Evolutionary conservation across 2,113 vertebrate genomes (phyloP).

Genomic region (Ariopsis seemanni): DNA sequence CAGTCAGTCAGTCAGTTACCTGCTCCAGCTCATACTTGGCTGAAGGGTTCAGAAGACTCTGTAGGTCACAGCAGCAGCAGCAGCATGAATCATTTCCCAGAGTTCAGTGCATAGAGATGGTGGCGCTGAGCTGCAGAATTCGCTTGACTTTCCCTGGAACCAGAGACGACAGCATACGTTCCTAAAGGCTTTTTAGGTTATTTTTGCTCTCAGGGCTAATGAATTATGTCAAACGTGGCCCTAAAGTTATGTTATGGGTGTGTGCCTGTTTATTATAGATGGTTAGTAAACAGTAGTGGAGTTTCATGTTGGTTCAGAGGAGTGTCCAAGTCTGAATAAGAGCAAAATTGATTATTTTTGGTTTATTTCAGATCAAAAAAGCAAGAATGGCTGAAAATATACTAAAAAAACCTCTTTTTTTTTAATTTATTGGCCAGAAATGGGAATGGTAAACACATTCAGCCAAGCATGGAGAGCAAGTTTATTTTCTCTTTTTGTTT

Average conservation of each 20-base stretch:
- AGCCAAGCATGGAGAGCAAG: not conserved
- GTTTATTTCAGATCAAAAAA: not conserved
- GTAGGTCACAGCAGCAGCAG: not conserved
- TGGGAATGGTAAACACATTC: not conserved
- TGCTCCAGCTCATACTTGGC: not conserved
- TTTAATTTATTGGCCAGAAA: not conserved
- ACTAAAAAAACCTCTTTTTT: not conserved
- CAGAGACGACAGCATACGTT: conserved; percentile 22
- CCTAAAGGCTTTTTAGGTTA: conserved; percentile 4
- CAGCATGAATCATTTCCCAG: conserved; percentile 7
- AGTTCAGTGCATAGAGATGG: not conserved
- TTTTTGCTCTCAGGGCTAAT: not conserved
- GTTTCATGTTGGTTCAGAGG: not conserved
- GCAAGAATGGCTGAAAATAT: not conserved
- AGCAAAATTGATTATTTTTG: not conserved
- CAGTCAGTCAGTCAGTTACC: not conserved
- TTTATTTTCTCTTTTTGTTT: not conserved
- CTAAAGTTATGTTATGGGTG: not conserved
- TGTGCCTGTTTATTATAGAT: not conserved
- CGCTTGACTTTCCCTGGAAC: not conserved
- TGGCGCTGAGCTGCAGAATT: not conserved
- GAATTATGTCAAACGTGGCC: not conserved
- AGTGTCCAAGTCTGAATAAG: not conserved
- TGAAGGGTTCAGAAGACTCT: not conserved
- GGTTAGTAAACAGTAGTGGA: not conserved